Evolutionary conservation across 2,113 vertebrate genomes (phyloP).

Genomic region (Oryzias celebensis): DNA sequence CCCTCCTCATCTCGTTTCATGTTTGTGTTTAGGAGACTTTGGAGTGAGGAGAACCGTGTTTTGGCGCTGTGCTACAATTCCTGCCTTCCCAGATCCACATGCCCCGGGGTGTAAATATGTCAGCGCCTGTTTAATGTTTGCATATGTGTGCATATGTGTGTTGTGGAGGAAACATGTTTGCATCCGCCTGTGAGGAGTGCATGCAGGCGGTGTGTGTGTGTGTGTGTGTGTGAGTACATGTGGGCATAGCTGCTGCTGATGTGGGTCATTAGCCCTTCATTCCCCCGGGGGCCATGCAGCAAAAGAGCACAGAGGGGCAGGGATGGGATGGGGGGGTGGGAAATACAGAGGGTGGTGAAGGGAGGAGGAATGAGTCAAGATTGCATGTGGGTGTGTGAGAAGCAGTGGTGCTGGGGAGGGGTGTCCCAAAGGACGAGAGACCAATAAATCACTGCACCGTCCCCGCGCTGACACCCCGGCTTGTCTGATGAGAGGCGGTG

Average conservation of each 20-base stretch:
- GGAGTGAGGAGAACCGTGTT: conserved; percentile 32
- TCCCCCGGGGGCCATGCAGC: conserved; percentile 66
- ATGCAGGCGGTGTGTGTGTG: conserved; percentile 6
- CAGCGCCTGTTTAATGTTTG: conserved; percentile 65
- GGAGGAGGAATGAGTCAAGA: conserved; percentile 16
- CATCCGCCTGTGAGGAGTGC: conserved; percentile 38
- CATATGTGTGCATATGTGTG: conserved; percentile 51
- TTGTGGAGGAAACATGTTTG: conserved; percentile 63
- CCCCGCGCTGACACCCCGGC: conserved; percentile 73
- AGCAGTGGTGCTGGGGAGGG: conserved; percentile 1
- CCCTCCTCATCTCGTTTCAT: conserved; percentile 8
- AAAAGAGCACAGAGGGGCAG: conserved; percentile 59
- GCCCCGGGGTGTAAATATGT: conserved; percentile 71
- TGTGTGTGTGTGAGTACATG: conserved; percentile 30
- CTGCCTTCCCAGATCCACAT: conserved; percentile 63
- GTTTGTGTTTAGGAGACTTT: conserved; percentile 22
- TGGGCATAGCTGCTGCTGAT: conserved; percentile 69
- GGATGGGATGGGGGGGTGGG: conserved; percentile 35
- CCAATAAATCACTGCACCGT: conserved; percentile 78
- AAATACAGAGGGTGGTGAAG: conserved; percentile 16
- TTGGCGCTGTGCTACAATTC: conserved; percentile 55
- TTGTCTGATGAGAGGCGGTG: conserved; percentile 72
- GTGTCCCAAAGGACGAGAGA: conserved; percentile 66
- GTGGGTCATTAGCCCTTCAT: conserved; percentile 79
- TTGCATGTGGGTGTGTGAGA: conserved; percentile 22